These are phyloP conservation scores for Numenius arquata DNA, from an alignment of 2,113 vertebrate genomes.

Conservation along the genomic window DNA sequence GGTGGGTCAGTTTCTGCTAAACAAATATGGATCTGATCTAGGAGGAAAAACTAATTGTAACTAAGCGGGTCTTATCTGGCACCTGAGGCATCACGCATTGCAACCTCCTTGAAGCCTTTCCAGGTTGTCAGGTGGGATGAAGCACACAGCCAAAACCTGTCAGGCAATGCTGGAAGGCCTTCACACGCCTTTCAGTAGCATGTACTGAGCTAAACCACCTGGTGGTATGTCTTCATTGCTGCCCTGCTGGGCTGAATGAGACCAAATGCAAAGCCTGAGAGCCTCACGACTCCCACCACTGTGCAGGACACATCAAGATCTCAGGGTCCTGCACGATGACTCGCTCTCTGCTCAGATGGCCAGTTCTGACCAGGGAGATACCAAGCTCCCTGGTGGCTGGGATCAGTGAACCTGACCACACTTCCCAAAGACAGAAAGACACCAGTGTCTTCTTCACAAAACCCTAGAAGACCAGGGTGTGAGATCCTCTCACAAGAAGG, in stretches of 20 bases:
- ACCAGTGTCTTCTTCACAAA: neutral
- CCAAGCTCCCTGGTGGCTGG: neutral
- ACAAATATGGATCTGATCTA: neutral
- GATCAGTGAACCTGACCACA: neutral
- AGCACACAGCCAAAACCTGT: neutral
- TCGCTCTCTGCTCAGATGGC: rapidly evolving
- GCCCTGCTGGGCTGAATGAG: neutral
- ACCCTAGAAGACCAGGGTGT: neutral
- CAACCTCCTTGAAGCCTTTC: neutral
- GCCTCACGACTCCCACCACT: rapidly evolving
- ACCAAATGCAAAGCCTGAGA: neutral
- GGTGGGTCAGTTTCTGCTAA: neutral
- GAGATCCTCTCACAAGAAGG: neutral
- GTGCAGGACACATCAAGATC: neutral
- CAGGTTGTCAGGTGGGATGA: neutral
- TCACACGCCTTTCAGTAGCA: neutral
- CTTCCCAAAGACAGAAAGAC: neutral
- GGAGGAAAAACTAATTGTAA: neutral
- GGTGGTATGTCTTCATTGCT: neutral
- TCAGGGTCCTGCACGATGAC: rapidly evolving
- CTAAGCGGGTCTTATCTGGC: neutral
- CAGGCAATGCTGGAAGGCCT: neutral
- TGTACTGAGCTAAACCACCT: neutral
- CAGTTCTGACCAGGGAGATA: neutral
- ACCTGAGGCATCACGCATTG: rapidly evolving